Conservation (phyloP, 2,888 invertebrate species). For the Stenodema calcarata region DNA sequence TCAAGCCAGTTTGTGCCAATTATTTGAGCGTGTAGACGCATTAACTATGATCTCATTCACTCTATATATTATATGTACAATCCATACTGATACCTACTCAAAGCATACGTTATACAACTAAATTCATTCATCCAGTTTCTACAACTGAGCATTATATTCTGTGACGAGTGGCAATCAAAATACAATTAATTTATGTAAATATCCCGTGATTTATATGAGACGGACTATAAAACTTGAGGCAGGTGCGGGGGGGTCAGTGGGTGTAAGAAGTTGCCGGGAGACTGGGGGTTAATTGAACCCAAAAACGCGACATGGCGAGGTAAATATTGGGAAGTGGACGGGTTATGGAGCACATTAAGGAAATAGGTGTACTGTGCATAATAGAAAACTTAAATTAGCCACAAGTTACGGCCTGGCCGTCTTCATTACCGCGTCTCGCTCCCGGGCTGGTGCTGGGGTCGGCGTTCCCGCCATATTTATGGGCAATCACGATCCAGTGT, state of each 20-base stretch:
- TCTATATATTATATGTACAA: too few species aligned
- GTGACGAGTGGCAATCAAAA: background rate
- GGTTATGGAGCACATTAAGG: slow-evolving; percentile 14
- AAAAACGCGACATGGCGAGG: slow-evolving; percentile 28
- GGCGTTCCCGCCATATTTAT: background rate
- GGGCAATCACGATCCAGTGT: background rate
- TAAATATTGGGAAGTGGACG: slow-evolving; percentile 8
- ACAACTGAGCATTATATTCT: background rate
- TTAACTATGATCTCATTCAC: too few species aligned
- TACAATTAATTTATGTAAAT: slow-evolving; percentile 21
- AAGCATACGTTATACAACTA: too few species aligned
- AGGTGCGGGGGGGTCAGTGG: background rate
- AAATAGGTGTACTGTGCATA: slow-evolving; percentile 17
- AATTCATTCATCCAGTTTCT: too few species aligned
- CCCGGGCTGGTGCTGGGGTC: background rate
- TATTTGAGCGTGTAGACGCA: too few species aligned
- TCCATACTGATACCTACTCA: too few species aligned
- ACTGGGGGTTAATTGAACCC: background rate
- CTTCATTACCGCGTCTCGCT: slow-evolving; percentile 6
- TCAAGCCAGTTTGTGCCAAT: too few species aligned
- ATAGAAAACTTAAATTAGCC: slow-evolving; percentile 36
- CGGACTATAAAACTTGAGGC: background rate
- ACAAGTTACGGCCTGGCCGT: slow-evolving; percentile 8
- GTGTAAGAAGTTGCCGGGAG: background rate
- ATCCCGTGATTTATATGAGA: background rate